Conservation (phyloP, 2,797 vertebrate species). For the Fundulus diaphanus region DNA sequence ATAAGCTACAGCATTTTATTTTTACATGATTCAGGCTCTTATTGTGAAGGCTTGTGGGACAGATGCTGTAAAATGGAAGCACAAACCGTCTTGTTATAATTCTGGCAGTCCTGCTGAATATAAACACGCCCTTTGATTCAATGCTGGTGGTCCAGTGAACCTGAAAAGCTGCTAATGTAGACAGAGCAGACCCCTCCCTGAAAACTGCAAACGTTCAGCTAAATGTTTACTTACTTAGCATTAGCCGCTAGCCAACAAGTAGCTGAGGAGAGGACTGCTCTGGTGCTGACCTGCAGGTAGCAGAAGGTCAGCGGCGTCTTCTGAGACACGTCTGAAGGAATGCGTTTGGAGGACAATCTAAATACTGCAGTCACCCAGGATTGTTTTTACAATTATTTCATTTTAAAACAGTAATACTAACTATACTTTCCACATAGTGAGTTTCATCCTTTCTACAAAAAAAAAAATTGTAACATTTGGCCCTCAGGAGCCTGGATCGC, state of each 20-base stretch:
- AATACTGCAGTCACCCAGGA: not conserved
- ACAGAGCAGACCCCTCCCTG: not conserved
- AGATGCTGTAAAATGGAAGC: not conserved
- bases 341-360: too few relatives aligned
- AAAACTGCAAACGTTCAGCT: not conserved
- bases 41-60: not conserved
- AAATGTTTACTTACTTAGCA: not conserved
- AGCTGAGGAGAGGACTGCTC: too few relatives aligned
- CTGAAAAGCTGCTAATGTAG: not conserved
- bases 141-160: too few relatives aligned
- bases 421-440: not conserved
- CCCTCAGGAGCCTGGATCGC: too few relatives aligned
- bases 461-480: too few relatives aligned
- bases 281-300: not conserved
- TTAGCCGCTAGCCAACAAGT: not conserved
- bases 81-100: not conserved
- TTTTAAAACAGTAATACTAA: too few relatives aligned
- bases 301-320: too few relatives aligned
- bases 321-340: too few relatives aligned
- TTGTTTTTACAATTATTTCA: too few relatives aligned
- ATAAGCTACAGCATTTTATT: not conserved
- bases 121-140: not conserved
- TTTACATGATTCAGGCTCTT: not conserved
- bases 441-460: not conserved
- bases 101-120: not conserved